Evolutionary conservation across 2,888 invertebrate genomes (phyloP).

Genomic region (Rhingia campestris): DNA sequence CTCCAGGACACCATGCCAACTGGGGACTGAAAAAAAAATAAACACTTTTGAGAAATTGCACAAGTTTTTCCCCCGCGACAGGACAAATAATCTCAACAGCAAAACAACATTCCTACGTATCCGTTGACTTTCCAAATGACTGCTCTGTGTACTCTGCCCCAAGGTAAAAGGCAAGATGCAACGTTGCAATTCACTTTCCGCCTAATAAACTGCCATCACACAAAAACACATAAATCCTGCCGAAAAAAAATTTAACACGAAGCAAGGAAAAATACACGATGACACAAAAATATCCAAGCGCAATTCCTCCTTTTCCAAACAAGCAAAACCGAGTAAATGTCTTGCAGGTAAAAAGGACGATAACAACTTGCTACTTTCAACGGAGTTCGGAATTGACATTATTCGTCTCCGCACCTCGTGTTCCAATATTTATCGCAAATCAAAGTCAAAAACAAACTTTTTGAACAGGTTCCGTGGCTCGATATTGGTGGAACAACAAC

Average conservation of each 20-base stretch:
- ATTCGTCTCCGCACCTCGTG: slow-evolving; percentile 27
- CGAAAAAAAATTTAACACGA: slow-evolving; percentile 37
- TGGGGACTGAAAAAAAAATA: slow-evolving; percentile 9
- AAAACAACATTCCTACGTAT: slow-evolving; percentile 13
- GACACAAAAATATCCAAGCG: slow-evolving; percentile 19
- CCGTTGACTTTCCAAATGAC: slow-evolving; percentile 19
- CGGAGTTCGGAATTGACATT: slow-evolving; percentile 10
- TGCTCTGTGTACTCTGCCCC: slow-evolving; percentile 16
- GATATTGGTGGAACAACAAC: slow-evolving; percentile 25
- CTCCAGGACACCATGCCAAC: slow-evolving; percentile 5
- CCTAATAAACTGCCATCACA: slow-evolving; percentile 47
- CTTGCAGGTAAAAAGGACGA: background rate
- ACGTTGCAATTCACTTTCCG: slow-evolving; percentile 43
- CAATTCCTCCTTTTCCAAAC: slow-evolving; percentile 3
- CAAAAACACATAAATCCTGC: slow-evolving; percentile 49
- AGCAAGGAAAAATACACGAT: slow-evolving; percentile 20
- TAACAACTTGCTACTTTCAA: background rate
- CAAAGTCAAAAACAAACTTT: slow-evolving; percentile 66
- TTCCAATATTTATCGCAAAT: slow-evolving; percentile 52
- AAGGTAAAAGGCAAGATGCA: slow-evolving; percentile 45
- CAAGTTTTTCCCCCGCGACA: slow-evolving; percentile 48
- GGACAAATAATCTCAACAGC: slow-evolving; percentile 38
- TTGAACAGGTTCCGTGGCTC: slow-evolving; percentile 51
- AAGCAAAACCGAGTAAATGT: background rate
- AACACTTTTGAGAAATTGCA: slow-evolving; percentile 36